Conservation (phyloP, 2,113 vertebrate species). For the Channa argus region DNA sequence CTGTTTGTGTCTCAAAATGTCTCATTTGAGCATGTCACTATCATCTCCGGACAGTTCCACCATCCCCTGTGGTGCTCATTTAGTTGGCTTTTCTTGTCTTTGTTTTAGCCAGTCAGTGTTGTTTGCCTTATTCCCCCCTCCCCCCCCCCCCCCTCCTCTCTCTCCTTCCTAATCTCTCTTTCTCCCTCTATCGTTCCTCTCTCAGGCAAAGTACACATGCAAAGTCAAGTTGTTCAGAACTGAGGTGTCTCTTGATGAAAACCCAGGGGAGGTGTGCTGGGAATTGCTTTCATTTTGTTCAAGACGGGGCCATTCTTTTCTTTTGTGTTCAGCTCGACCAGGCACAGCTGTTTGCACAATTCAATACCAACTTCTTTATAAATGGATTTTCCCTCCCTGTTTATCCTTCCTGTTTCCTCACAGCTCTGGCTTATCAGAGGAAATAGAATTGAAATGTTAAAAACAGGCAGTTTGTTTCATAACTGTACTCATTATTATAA, state of each 20-base stretch:
- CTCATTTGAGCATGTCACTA: conserved; percentile 46
- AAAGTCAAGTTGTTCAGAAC: conserved; percentile 58
- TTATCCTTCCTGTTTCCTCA: conserved; percentile 12
- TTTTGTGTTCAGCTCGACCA: conserved; percentile 55
- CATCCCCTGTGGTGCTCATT: conserved; percentile 50
- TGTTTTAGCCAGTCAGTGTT: conserved; percentile 50
- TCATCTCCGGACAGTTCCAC: conserved; percentile 30
- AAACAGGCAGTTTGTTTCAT: neutral
- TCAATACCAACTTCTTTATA: conserved; percentile 46
- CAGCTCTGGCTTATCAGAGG: conserved; percentile 7
- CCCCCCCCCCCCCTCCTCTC: neutral
- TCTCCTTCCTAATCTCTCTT: neutral
- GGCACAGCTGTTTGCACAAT: conserved; percentile 68
- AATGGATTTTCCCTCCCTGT: conserved; percentile 58
- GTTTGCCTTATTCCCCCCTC: neutral
- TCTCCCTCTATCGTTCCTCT: conserved; percentile 16
- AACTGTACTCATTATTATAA: too few species aligned
- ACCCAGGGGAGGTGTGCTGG: conserved; percentile 56
- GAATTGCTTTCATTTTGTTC: conserved; percentile 70
- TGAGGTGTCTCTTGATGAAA: conserved; percentile 60
- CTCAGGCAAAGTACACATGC: conserved; percentile 44
- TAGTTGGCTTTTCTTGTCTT: conserved; percentile 43
- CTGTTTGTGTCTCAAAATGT: conserved; percentile 34
- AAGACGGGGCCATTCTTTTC: conserved; percentile 62
- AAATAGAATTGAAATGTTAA: conserved; percentile 11